A percentile compares a stretch with the other conserved stretches of the same genome.
Conservation (phyloP, 2,888 invertebrate genomes). For the Drosophila mimica region DNA sequence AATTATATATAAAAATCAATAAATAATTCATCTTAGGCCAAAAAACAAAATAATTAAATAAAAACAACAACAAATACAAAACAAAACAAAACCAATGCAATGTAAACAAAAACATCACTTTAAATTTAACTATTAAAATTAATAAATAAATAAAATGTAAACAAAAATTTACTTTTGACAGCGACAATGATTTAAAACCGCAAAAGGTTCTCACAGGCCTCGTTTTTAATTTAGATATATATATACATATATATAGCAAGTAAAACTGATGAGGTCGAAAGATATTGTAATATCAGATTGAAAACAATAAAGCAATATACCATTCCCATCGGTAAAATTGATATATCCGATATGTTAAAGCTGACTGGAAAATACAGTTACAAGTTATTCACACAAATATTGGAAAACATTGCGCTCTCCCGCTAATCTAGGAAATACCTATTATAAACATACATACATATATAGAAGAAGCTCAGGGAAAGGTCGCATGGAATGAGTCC, state of each 20-base stretch:
- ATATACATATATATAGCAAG: not conserved
- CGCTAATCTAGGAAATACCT: not conserved
- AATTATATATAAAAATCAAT: slow-evolving; percentile 25
- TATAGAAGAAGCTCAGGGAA: not conserved
- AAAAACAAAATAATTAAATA: slow-evolving; percentile 12
- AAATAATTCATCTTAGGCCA: slow-evolving; percentile 54
- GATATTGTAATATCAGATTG: not conserved
- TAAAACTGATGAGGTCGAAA: not conserved
- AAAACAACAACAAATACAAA: not conserved
- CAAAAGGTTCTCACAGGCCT: not conserved
- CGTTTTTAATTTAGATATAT: not conserved
- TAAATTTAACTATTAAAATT: slow-evolving; percentile 68
- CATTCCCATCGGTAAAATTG: not conserved
- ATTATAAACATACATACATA: not conserved
- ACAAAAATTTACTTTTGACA: slow-evolving; percentile 23
- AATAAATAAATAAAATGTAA: slow-evolving; percentile 59
- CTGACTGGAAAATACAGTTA: not conserved
- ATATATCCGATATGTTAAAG: not conserved
- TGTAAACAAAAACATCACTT: slow-evolving; percentile 69
- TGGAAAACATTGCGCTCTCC: not conserved
- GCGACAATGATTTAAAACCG: not conserved
- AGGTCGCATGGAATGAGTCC: not conserved
- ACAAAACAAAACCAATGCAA: slow-evolving; percentile 47
- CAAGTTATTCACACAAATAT: not conserved
- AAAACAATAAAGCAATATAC: not conserved